Evolutionary conservation across 2,888 invertebrate species (phyloP).

Genomic region (Oscheius myriophilus): DNA sequence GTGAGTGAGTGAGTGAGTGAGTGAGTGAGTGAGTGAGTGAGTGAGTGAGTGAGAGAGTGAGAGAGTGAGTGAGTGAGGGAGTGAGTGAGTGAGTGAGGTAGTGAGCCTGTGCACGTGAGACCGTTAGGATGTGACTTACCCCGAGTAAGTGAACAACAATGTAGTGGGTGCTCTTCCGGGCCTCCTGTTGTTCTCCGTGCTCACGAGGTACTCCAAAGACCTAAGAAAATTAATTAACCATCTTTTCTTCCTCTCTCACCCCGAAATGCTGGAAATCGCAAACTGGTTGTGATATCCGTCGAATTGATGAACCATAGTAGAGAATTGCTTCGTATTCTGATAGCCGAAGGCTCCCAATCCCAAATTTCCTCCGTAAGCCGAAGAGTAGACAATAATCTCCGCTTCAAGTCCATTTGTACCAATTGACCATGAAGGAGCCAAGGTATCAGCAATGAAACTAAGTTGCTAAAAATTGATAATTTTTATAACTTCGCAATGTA

Average conservation of each 20-base stretch:
- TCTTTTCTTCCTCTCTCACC: neutral
- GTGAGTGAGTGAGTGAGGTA: neutral
- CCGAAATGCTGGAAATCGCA: conserved; percentile 8
- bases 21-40: too few relatives aligned
- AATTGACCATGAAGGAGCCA: conserved; percentile 41
- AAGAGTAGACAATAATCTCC: conserved; percentile 20
- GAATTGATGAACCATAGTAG: neutral
- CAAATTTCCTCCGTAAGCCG: neutral
- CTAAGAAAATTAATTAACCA: neutral
- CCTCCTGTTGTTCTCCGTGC: conserved; percentile 12
- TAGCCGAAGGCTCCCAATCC: conserved; percentile 1
- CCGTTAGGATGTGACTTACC: conserved; percentile 7
- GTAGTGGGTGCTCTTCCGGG: conserved; percentile 14
- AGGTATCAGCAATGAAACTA: conserved; percentile 23
- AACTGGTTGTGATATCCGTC: neutral
- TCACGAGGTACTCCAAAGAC: conserved; percentile 6
- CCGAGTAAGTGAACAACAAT: conserved; percentile 23
- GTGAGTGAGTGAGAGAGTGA: too few relatives aligned
- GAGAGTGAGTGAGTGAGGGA: neutral
- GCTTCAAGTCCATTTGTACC: conserved; percentile 28
- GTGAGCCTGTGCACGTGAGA: neutral
- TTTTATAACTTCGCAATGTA: neutral
- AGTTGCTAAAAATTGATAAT: conserved; percentile 34
- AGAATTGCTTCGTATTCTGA: neutral
- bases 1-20: neutral